Evolutionary conservation across 2,888 invertebrate species (phyloP), one percentile per base, ranked within the genome.

Genomic region (Rhagophthalmus giganteus): DNA sequence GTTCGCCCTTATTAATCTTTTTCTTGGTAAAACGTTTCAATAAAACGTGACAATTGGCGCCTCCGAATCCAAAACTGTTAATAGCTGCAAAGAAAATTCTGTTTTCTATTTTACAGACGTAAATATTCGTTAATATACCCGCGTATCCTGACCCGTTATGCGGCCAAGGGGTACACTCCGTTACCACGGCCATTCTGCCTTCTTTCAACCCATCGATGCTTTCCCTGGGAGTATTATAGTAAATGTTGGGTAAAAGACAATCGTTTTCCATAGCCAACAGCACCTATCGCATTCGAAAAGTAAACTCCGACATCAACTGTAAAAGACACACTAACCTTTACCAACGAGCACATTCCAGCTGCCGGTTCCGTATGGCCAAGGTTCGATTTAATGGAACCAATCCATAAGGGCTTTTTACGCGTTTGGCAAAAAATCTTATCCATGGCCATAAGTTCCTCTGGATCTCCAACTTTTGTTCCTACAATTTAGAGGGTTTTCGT

Each of bases 11-110:
- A 68, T 86, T 86, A 0, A 80, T 72, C 75, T 86, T 87, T 16
- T 66, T 79, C 54, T 81, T 82, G 0, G 76, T 66, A 45, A 83
- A 74, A 33, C 84, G 81, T 67, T 82, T 81, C 5, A 90, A 69
- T 28, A 90, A 68, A 15, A 83, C 77, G 63, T 90, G 90, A 33
- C 86, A 87, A 66, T 93, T 94, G 2, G 88, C 87, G 1, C 96
- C 96, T 15, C 95, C 95, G 68, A 96, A 96, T 0, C 95, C 95
- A 70, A 95, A 96, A 6, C 91, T 93, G 76, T 92, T 96, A 13
- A 95, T 79, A 2, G 88, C 94, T 33, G 85, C 83, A 70, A 35
- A n/a, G n/a, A n/a, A n/a, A n/a, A n/a, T n/a, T n/a, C n/a, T n/a
- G n/a, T n/a, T n/a, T n/a, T n/a, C n/a, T n/a, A n/a, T n/a, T n/a